Percentiles rank a stretch among this genome's conserved stretches.
Evolutionary conservation across 1,140 invertebrate species (phyloP).

Genomic region (Adelges cooleyi): DNA sequence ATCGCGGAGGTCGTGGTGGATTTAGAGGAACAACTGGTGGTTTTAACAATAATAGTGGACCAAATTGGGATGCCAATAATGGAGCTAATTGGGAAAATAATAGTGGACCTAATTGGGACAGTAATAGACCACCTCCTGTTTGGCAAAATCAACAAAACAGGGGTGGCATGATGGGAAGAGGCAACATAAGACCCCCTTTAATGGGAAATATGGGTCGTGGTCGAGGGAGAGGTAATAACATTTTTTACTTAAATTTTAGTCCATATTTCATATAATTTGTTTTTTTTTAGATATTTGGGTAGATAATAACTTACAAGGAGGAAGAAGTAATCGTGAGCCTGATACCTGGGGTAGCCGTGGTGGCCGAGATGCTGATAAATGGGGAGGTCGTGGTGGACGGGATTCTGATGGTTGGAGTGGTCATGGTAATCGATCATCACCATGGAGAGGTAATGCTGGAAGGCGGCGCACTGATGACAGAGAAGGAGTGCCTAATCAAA

Average conservation of each 20-base stretch:
- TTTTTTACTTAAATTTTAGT: neutral
- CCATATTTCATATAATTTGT: neutral
- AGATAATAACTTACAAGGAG: neutral
- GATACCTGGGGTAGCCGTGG: constrained; percentile 3
- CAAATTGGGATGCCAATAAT: constrained; percentile 16
- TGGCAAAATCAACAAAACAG: constrained; percentile 9
- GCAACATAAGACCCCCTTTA: constrained; percentile 17
- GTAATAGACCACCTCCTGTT: constrained; percentile 5
- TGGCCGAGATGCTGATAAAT: constrained; percentile 11
- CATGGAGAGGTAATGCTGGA: neutral
- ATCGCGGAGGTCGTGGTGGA: constrained; percentile 13
- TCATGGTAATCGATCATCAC: neutral
- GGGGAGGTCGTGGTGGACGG: constrained; percentile 6
- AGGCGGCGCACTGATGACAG: constrained; percentile 4
- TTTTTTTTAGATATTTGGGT: constrained; percentile 17
- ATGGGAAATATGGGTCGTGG: constrained; percentile 12
- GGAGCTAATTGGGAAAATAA: constrained; percentile 8
- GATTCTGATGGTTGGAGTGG: constrained; percentile 9
- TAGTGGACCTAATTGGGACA: constrained; percentile 14
- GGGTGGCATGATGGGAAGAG: constrained; percentile 23
- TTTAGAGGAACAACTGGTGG: constrained; percentile 4
- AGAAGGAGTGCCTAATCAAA: constrained; percentile 11
- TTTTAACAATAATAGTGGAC: neutral
- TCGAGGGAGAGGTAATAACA: neutral
- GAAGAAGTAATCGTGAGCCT: constrained; percentile 1